phyloP scores from a whole-genome alignment of 2,113 vertebrate genomes.

The Vidua chalybeata region DNA sequence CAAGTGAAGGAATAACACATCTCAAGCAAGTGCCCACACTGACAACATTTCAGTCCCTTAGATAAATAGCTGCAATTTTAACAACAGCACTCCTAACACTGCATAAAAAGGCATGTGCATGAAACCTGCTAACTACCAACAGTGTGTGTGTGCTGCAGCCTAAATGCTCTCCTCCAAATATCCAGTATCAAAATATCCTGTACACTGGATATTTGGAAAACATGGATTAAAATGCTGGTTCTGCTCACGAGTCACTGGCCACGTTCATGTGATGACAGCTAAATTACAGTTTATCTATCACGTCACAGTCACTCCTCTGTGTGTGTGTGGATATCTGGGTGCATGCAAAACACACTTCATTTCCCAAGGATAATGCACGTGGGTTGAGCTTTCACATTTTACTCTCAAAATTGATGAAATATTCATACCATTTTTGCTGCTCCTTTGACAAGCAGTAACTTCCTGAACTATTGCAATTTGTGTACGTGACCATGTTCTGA shows the following conservation, averaged over 20 bases:
- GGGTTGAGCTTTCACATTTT: not conserved
- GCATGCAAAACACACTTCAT: not conserved
- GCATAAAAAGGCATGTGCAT: not conserved
- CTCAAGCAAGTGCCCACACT: not conserved
- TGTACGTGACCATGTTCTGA: fast-evolving
- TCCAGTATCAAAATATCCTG: too few relatives aligned
- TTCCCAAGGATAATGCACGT: not conserved
- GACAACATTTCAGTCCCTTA: not conserved
- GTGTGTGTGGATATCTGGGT: not conserved
- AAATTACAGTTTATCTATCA: not conserved
- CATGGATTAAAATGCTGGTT: not conserved
- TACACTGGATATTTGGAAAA: not conserved
- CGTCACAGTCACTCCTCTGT: not conserved
- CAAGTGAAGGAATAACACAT: not conserved
- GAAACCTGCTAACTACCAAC: not conserved
- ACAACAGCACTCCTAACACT: not conserved
- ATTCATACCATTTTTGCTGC: not conserved
- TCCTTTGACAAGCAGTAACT: not conserved
- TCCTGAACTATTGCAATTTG: not conserved
- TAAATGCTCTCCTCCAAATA: not conserved
- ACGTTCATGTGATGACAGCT: not conserved
- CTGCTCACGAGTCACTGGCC: not conserved
- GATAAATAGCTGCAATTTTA: not conserved
- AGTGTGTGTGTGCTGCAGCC: not conserved
- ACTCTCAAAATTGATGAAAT: not conserved